Percentiles rank a stretch among this genome's conserved stretches.
These are phyloP conservation scores for Agrotis segetum DNA, from an alignment of 2,888 invertebrate genomes.

Conservation along the genomic window DNA sequence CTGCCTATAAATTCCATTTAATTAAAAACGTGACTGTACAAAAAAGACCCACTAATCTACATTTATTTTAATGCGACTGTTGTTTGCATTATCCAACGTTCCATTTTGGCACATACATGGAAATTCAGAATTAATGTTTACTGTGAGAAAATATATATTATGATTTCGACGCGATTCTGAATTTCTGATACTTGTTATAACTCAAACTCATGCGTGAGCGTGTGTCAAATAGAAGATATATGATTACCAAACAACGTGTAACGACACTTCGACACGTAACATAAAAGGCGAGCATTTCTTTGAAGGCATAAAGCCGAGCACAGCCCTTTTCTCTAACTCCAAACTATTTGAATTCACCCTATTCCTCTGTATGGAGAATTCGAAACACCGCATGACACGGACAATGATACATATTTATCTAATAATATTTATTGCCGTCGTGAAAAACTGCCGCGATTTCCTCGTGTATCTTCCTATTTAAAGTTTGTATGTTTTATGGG, in stretches of 20 bases:
- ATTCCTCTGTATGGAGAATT: constrained; percentile 69
- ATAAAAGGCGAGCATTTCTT: constrained; percentile 72
- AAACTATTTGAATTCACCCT: constrained; percentile 83
- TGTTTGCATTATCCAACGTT: constrained; percentile 46
- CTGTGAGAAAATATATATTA: constrained; percentile 19
- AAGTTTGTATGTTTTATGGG: constrained; percentile 84
- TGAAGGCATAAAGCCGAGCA: constrained; percentile 67
- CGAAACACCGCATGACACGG: constrained; percentile 79
- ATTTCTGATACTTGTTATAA: constrained; percentile 44
- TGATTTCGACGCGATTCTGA: constrained; percentile 37
- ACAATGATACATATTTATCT: constrained; percentile 90
- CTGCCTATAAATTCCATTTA: constrained; percentile 78
- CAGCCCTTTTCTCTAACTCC: constrained; percentile 70
- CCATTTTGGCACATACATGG: constrained; percentile 37
- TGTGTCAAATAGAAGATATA: constrained; percentile 60
- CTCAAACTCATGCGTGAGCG: constrained; percentile 43
- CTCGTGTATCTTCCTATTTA: constrained; percentile 85
- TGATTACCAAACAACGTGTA: constrained; percentile 70
- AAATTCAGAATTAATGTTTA: constrained; percentile 23
- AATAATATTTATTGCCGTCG: constrained; percentile 86
- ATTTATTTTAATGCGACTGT: constrained; percentile 52
- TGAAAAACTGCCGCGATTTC: constrained; percentile 81
- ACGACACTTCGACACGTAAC: constrained; percentile 74
- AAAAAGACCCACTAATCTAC: constrained; percentile 64
- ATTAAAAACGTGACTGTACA: constrained; percentile 84